Evolutionary conservation across 2,113 vertebrate species (phyloP).

Genomic region (Eretmodus cyanostictus): DNA sequence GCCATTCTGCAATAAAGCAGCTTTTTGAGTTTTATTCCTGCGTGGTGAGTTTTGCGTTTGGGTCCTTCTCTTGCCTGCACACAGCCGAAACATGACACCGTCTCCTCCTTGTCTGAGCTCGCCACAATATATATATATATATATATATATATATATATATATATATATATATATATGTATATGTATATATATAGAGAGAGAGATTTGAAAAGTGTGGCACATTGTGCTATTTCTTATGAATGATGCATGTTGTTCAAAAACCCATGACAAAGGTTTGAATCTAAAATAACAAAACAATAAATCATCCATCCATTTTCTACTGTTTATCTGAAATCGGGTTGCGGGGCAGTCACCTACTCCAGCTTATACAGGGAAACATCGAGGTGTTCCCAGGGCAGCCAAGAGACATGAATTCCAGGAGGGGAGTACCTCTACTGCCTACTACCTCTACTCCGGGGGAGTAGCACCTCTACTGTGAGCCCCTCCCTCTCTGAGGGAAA

Average conservation of each 20-base stretch:
- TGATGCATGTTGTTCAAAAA: not conserved
- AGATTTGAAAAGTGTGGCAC: too few species aligned
- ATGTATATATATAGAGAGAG: too few species aligned
- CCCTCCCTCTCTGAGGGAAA: not conserved
- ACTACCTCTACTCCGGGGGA: not conserved
- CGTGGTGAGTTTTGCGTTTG: too few species aligned
- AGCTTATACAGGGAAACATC: not conserved
- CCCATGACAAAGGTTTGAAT: not conserved
- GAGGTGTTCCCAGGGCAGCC: not conserved
- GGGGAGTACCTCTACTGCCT: not conserved
- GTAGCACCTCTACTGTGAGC: not conserved
- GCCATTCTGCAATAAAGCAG: too few species aligned
- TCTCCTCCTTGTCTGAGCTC: too few species aligned
- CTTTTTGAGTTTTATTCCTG: too few species aligned
- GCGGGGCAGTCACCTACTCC: rapidly evolving
- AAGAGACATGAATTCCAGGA: not conserved
- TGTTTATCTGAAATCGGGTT: not conserved
- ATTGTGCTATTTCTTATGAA: not conserved
- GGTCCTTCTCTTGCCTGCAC: too few species aligned
- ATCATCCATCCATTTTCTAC: not conserved
- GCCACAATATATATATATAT: rapidly evolving
- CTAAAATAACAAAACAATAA: not conserved
- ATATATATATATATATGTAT: too few species aligned
- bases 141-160: too few species aligned
- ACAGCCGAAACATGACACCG: too few species aligned